These are phyloP conservation scores for Cathartes aura DNA, from an alignment of 2,113 vertebrate genomes.

Conservation along the genomic window DNA sequence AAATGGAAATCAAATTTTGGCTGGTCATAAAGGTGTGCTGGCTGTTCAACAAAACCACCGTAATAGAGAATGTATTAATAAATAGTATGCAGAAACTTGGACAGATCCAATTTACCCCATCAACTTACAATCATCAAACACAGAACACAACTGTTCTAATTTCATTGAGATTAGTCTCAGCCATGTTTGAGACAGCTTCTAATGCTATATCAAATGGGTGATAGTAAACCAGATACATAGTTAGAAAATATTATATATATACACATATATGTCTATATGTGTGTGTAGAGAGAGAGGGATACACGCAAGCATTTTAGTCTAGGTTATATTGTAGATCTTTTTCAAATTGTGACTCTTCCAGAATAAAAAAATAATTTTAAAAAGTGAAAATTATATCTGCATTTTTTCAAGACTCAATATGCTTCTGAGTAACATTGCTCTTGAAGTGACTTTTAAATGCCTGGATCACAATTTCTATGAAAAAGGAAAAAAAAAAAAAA, in stretches of 20 bases:
- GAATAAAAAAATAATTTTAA: not conserved
- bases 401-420: not conserved
- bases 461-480: not conserved
- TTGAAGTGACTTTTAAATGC: not conserved
- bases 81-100: not conserved
- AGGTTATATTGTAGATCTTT: not conserved
- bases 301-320: not conserved
- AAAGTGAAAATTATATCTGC: not conserved
- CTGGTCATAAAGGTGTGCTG: not conserved
- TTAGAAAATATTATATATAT: not conserved
- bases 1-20: not conserved
- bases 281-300: not conserved
- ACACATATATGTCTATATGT: not conserved
- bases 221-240: not conserved
- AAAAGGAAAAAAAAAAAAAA: not conserved
- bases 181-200: not conserved
- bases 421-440: not conserved
- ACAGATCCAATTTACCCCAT: not conserved
- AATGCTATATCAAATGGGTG: not conserved
- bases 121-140: not conserved
- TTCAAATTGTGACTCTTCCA: not conserved
- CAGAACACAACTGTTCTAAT: not conserved
- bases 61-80: not conserved
- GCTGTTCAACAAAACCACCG: not conserved
- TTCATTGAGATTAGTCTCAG: not conserved